These are phyloP conservation scores for Tinamus guttatus DNA, from an alignment of 2,113 vertebrate species.

Conservation along the genomic window DNA sequence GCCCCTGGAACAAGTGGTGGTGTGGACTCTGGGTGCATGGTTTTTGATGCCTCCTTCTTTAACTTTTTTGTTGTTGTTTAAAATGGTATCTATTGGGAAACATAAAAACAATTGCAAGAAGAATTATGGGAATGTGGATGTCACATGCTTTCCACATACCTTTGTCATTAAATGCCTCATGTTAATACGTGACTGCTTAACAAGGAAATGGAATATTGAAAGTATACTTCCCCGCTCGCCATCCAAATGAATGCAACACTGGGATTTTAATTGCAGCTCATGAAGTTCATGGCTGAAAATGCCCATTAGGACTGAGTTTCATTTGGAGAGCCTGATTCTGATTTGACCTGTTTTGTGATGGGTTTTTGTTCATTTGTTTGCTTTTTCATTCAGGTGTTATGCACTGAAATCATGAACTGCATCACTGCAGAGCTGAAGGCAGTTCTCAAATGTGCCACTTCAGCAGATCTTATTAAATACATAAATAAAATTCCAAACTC, in stretches of 20 bases:
- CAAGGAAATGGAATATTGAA: not conserved
- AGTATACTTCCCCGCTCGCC: not conserved
- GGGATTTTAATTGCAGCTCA: not conserved
- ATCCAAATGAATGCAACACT: not conserved
- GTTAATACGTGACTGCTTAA: not conserved
- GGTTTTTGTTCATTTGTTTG: not conserved
- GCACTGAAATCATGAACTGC: not conserved
- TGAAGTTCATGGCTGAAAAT: not conserved
- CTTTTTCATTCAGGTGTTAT: no score
- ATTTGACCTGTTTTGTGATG: not conserved
- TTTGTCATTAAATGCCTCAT: not conserved
- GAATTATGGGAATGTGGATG: not conserved
- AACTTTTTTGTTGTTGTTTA: not conserved
- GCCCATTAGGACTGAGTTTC: not conserved
- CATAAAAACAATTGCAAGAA: not conserved
- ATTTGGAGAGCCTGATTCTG: not conserved
- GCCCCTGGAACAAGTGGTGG: not conserved
- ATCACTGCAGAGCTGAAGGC: not conserved
- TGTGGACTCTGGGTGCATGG: not conserved
- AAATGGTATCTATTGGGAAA: not conserved
- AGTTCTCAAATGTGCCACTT: not conserved
- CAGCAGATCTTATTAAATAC: not conserved
- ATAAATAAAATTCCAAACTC: not conserved
- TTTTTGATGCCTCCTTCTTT: not conserved
- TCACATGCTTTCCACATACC: accelerated